Percentiles rank a stretch among this genome's conserved stretches.
phyloP scores from a whole-genome alignment of 2,113 vertebrate genomes.

The Bubo bubo region DNA sequence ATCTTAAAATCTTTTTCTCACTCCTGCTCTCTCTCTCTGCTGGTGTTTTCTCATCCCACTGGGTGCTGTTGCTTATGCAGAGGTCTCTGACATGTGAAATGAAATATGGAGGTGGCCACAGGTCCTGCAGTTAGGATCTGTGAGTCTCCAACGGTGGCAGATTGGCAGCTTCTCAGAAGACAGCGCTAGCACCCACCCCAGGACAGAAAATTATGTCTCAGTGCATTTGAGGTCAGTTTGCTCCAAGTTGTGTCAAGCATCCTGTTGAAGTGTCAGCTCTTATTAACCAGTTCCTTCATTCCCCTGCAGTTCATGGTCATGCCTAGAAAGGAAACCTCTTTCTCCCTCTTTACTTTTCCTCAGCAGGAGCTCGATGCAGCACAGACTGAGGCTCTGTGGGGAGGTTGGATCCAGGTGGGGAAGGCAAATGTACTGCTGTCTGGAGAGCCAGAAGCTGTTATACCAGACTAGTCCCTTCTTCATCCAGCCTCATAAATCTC shows the following conservation, averaged over 20 bases:
- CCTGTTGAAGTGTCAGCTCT: background rate
- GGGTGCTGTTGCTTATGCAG: background rate
- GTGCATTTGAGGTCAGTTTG: slow-evolving; percentile 5
- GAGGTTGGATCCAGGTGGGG: background rate
- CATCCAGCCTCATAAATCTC: background rate
- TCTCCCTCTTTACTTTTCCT: background rate
- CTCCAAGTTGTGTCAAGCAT: background rate
- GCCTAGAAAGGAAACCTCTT: background rate
- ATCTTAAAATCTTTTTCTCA: background rate
- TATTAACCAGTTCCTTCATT: background rate
- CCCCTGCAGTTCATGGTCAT: background rate
- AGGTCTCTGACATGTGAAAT: background rate
- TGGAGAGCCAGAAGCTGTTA: background rate
- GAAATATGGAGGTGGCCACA: background rate
- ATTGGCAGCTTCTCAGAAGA: background rate
- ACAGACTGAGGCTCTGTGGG: background rate
- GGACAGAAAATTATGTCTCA: background rate
- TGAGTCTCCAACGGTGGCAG: background rate
- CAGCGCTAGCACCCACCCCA: background rate
- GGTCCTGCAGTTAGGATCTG: background rate
- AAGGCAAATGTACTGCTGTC: background rate
- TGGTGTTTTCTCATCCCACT: background rate
- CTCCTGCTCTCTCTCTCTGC: background rate
- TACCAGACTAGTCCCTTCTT: background rate
- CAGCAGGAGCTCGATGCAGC: background rate